Conservation (phyloP, 2,797 vertebrate species). For the Labeo calbasu region DNA sequence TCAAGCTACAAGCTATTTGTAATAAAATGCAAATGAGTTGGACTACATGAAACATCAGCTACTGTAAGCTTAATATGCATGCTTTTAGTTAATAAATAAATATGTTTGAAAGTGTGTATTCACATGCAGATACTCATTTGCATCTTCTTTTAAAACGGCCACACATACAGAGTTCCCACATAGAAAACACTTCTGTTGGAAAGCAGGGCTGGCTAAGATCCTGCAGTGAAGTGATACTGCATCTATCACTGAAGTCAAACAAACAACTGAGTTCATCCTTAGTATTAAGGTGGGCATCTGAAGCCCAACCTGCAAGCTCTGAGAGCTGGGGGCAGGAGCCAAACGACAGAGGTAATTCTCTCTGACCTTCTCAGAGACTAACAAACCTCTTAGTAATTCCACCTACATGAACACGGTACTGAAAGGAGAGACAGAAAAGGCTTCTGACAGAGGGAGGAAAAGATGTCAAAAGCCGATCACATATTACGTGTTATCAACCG, state of each 20-base stretch:
- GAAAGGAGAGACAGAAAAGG: conserved; percentile 4
- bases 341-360: conserved; percentile 31
- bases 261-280: not conserved
- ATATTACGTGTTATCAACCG: not conserved
- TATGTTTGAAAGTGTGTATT: not conserved
- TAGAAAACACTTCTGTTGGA: not conserved
- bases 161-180: not conserved
- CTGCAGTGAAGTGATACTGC: not conserved
- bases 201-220: not conserved
- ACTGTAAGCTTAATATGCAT: not conserved
- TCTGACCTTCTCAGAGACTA: conserved; percentile 38
- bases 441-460: not conserved
- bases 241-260: not conserved
- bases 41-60: not conserved
- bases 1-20: not conserved
- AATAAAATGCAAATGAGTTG: not conserved
- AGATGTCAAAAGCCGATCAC: not conserved
- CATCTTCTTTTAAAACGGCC: not conserved
- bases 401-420: not conserved
- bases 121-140: not conserved
- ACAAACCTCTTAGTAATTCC: conserved; percentile 36
- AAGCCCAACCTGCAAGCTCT: not conserved
- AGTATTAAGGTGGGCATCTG: not conserved
- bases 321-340: not conserved
- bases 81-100: not conserved